These are phyloP conservation scores for Cochlearius cochlearius DNA, from an alignment of 2,113 vertebrate genomes.

Conservation along the genomic window DNA sequence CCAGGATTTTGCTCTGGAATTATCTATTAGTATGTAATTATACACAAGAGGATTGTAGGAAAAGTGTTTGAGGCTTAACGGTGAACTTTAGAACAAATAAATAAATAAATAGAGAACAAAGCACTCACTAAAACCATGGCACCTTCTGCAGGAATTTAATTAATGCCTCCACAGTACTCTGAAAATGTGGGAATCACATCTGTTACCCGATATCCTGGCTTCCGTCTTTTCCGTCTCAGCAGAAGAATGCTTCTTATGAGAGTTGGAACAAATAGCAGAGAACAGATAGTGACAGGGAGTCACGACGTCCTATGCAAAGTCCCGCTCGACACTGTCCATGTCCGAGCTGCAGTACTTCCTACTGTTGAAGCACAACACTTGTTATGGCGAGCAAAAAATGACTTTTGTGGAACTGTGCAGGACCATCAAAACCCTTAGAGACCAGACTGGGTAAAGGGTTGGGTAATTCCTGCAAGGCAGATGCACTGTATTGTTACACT, in stretches of 20 bases:
- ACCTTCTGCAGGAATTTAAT: conserved; percentile 1
- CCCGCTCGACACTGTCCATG: neutral
- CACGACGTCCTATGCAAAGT: rapidly evolving
- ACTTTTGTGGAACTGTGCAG: neutral
- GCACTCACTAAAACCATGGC: neutral
- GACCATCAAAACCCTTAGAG: neutral
- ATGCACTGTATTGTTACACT: neutral
- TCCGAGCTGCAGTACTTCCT: neutral
- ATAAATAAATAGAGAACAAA: conserved; percentile 23
- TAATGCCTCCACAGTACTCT: neutral
- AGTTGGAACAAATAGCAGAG: neutral
- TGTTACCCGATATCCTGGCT: neutral
- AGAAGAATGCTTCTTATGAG: neutral
- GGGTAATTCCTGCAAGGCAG: neutral
- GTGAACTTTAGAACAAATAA: neutral
- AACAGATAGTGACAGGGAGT: neutral
- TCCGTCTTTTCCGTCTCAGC: neutral
- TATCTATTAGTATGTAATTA: conserved; percentile 7
- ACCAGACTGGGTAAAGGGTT: neutral
- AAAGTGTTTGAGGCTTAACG: neutral
- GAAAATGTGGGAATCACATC: neutral
- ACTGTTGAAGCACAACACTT: neutral
- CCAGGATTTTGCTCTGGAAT: neutral
- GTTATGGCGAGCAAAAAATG: neutral
- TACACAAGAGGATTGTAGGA: neutral